Base-by-base conservation (phyloP, 2,888 invertebrate species). In the Mesorhabditis belari region DNA sequence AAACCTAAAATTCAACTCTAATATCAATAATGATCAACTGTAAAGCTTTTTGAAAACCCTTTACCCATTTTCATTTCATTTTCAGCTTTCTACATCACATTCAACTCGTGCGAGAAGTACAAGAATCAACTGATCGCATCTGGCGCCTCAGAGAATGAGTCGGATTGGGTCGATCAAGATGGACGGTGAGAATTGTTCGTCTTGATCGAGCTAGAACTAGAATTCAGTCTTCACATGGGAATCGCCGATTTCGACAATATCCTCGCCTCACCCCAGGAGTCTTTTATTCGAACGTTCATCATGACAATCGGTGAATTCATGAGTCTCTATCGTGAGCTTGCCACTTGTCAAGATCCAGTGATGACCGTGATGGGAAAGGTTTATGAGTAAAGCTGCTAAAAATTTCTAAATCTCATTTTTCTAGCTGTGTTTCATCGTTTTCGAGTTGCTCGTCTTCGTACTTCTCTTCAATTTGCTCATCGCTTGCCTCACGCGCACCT, bases 401-500 rank as follows among this genome's bases (percentile, higher is more conserved):
- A 44, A 35, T 49, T 21, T 6, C 23, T 23, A 57, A 9, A 23
- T 12, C n/a, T 26, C 55, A 57, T 49, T 12, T 57, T 52, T 55
- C 9, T 44, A 64, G 64, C 19, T 62, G 4, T 58, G 68, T 3
- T 95, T 95, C 83, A 89, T 94, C 21, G 85, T 94, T 44, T 96
- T 92, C 83, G 96, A 95, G 92, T 91, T 89, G 59, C 90, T 95
- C 81, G 95, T 95, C n/a, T 92, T 92, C 0, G 89, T 95, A 62
- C 84, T 96, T 23, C 85, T 95, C 63, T 91, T 96, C 57, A 96
- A 96, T 85, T 92, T 96, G 92, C 85, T 96, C 83, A 96, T 96
- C 79, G 95, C 95, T 68, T 95, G 95, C 95, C 95, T 96, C 95
- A 95, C 94, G 0, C 93, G 95, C 82, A 96, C 96, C 6, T 96